Evolutionary conservation across 2,888 invertebrate genomes (phyloP).

Genomic region (Cosmia pyralina): DNA sequence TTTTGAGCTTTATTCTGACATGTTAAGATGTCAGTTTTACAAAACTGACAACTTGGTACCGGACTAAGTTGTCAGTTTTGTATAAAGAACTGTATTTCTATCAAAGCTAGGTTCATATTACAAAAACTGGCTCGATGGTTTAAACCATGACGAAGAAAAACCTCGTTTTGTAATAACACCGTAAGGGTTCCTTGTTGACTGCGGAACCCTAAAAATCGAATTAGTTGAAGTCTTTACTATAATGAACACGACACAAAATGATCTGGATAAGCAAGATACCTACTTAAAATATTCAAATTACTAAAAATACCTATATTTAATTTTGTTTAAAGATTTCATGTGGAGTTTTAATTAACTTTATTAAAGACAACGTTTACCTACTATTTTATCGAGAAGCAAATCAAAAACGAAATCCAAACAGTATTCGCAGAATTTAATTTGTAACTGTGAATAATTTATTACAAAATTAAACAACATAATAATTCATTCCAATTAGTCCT

Average conservation of each 20-base stretch:
- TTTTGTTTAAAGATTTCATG: neutral
- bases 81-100: too few relatives aligned
- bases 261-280: neutral
- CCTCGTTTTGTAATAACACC: too few relatives aligned
- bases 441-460: constrained; percentile 1
- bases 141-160: too few relatives aligned
- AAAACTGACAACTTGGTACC: too few relatives aligned
- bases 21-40: too few relatives aligned
- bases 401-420: neutral
- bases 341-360: neutral
- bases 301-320: neutral
- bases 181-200: too few relatives aligned
- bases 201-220: too few relatives aligned
- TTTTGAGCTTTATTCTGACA: too few relatives aligned
- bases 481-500: constrained; percentile 39
- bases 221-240: neutral
- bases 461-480: constrained; percentile 8
- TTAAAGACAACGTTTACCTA: neutral
- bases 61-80: too few relatives aligned
- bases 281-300: neutral
- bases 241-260: neutral
- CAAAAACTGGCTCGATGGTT: too few relatives aligned
- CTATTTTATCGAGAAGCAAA: neutral
- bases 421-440: neutral
- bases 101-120: too few relatives aligned